These are phyloP conservation scores for Nothura maculosa DNA, from an alignment of 2,797 vertebrate genomes.

Conservation along the genomic window DNA sequence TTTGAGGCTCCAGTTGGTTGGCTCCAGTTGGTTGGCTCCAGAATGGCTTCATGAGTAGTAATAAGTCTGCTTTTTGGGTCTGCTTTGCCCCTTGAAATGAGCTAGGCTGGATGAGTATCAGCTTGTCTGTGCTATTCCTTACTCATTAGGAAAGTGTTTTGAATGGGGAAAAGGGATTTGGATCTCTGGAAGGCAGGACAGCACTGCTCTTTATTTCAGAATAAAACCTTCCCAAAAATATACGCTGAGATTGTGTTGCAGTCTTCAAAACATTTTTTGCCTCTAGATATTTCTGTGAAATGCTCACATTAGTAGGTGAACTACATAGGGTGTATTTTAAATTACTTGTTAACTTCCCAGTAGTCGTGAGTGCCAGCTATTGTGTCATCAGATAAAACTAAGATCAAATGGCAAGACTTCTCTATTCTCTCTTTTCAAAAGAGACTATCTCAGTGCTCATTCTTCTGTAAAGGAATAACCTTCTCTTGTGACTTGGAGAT, in stretches of 20 bases:
- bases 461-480: slow-evolving; percentile 46
- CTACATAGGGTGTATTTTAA: slow-evolving; percentile 25
- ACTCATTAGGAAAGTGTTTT: slow-evolving; percentile 8
- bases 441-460: not conserved
- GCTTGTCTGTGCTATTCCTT: not conserved
- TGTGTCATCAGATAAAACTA: slow-evolving; percentile 34
- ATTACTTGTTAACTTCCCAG: slow-evolving; percentile 62
- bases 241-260: not conserved
- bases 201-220: not conserved
- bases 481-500: not conserved
- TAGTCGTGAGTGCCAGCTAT: not conserved
- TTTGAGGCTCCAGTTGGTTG: not conserved
- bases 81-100: not conserved
- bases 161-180: not conserved
- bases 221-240: not conserved
- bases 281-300: not conserved
- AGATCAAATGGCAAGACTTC: slow-evolving; percentile 31
- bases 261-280: not conserved
- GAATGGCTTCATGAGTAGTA: not conserved
- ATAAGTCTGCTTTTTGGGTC: not conserved
- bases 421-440: slow-evolving; percentile 40
- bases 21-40: not conserved
- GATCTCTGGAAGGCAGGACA: not conserved
- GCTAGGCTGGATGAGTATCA: not conserved
- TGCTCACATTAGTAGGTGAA: slow-evolving; percentile 11